Evolutionary conservation across 2,797 vertebrate species (phyloP).

Genomic region (Adrianichthys oophorus): DNA sequence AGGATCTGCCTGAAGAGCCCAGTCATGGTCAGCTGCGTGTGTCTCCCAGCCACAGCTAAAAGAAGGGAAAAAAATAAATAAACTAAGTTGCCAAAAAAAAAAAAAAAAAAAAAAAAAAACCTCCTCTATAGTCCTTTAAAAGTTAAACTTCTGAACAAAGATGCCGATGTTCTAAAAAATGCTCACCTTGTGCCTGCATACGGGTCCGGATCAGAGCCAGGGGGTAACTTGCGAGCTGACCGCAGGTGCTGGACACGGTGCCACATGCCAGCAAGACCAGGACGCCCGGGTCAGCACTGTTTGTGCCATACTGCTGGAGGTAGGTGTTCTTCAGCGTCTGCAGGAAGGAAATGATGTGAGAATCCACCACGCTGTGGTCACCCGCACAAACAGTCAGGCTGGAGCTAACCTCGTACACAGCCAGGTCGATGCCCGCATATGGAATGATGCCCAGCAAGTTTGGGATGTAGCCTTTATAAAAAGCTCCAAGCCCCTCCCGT

Average conservation of each 20-base stretch:
- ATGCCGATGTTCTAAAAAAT: accelerated
- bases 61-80: neutral
- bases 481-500: conserved; percentile 85
- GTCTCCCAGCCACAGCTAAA: conserved; percentile 81
- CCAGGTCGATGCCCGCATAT: conserved; percentile 94
- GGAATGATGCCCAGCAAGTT: conserved; percentile 98
- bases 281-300: conserved; percentile 84
- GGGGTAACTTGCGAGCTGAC: conserved; percentile 94
- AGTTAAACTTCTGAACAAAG: too few relatives aligned
- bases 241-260: conserved; percentile 94
- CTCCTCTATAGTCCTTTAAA: too few relatives aligned
- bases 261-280: conserved; percentile 92
- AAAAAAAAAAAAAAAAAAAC: neutral
- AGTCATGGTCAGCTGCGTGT: conserved; percentile 83
- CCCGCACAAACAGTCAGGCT: accelerated
- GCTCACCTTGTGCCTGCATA: conserved; percentile 97
- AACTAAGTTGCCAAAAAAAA: neutral
- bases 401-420: conserved; percentile 90
- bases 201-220: conserved; percentile 92
- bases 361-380: too few relatives aligned
- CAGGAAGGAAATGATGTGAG: neutral
- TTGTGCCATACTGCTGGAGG: conserved; percentile 85
- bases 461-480: conserved; percentile 95
- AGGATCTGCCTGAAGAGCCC: conserved; percentile 92
- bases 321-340: conserved; percentile 93